Evolutionary conservation across 2,113 vertebrate species (phyloP).

Genomic region (Phalacrocorax carbo): DNA sequence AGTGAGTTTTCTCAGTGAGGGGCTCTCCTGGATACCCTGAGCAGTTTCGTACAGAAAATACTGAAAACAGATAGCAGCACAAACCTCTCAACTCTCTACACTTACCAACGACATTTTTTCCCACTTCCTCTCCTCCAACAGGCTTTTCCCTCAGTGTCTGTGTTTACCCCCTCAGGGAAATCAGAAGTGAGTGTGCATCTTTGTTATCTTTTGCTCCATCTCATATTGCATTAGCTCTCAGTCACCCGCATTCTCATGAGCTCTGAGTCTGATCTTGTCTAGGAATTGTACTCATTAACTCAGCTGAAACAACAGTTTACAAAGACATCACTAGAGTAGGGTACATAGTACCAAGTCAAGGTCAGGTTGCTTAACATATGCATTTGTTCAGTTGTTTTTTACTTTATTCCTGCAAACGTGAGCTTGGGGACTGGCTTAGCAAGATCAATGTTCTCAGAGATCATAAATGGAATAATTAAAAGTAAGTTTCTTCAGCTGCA

Average conservation of each 20-base stretch:
- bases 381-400: not conserved
- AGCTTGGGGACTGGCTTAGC: not conserved
- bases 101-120: not conserved
- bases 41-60: not conserved
- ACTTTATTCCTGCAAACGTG: not conserved
- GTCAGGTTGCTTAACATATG: not conserved
- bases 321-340: not conserved
- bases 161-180: not conserved
- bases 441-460: not conserved
- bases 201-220: not conserved
- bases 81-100: not conserved
- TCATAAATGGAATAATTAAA: not conserved
- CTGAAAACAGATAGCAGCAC: not conserved
- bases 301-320: not conserved
- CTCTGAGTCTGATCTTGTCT: not conserved
- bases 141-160: not conserved
- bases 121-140: not conserved
- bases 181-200: not conserved
- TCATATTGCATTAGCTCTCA: not conserved
- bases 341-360: not conserved
- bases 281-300: not conserved
- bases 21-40: not conserved
- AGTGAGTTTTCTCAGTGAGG: not conserved
- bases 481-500: not conserved
- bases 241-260: not conserved